Evolutionary conservation across 2,888 invertebrate genomes (phyloP), one percentile per base, ranked within the genome.

Genomic region (Diaperis boleti): DNA sequence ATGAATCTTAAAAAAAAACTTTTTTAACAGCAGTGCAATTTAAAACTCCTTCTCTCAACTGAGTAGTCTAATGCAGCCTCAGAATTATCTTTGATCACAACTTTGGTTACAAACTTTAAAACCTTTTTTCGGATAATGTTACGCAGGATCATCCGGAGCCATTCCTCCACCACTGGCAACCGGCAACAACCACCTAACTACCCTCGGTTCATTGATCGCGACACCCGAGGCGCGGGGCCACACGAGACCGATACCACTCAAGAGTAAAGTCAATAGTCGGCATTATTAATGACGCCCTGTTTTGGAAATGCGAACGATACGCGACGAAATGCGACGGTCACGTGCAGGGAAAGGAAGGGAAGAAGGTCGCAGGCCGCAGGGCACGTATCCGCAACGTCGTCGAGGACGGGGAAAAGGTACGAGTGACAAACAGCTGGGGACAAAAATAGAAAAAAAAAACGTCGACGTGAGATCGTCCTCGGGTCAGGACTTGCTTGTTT

Each of bases 181-280:
- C n/a, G n/a, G n/a, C n/a, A n/a, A n/a, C n/a, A 55, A 62, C 67
- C 65, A 64, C 69, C 65, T 66, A 65, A 69, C 69, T 65, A 68
- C 70, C 69, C 72, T 66, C 67, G 73, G 69, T 72, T 74, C 74
- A 76, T 77, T 74, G 77, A 77, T 76, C 74, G 73, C 72, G 67
- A 72, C 74, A 73, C 74, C 74, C 72, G 67, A 72, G 73, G 75
- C 74, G 72, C 63, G 63, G 63, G 69, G 63, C 69, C 70, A 69
- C 70, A 63, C 65, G 67, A 70, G 67, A 69, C 69, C 70, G 67
- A 70, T 69, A 71, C 65, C 57, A 68, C 67, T 68, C 69, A 67
- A 64, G 68, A 65, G 65, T 67, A 70, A 71, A 76, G 76, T 74
- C 75, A 75, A 75, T 76, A 76, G 72, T 69, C 70, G 70, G 71